Conservation (phyloP, 2,113 vertebrate species). For the Rhadina sibilatrix region DNA sequence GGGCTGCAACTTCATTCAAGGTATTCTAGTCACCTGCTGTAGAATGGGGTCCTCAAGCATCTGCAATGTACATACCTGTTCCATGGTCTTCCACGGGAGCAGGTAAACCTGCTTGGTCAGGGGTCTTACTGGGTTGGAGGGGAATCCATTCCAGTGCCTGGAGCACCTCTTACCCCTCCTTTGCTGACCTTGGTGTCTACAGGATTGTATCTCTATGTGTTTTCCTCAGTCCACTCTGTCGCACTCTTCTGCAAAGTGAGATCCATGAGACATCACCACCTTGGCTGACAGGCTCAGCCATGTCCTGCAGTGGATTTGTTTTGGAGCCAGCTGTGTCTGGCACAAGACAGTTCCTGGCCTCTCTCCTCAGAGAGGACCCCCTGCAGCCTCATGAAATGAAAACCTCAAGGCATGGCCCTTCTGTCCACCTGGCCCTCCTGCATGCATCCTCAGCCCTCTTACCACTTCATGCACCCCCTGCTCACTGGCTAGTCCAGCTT, state of each 20-base stretch:
- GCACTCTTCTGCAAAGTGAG: not conserved
- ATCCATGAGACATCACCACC: not conserved
- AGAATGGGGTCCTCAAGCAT: not conserved
- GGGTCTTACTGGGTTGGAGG: not conserved
- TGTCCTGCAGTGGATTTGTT: not conserved
- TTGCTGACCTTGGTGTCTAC: not conserved
- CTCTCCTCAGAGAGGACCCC: not conserved
- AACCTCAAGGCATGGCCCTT: fast-evolving
- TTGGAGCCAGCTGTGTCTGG: not conserved
- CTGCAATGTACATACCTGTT: not conserved
- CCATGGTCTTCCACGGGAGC: not conserved
- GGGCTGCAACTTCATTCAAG: not conserved
- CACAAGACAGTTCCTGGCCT: not conserved
- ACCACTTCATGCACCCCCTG: not conserved
- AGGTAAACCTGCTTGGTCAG: not conserved
- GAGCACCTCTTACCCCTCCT: not conserved
- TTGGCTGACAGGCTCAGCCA: not conserved
- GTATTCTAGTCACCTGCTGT: not conserved
- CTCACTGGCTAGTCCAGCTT: not conserved
- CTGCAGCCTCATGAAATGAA: not conserved
- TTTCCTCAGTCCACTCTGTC: not conserved
- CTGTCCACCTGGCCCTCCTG: not conserved
- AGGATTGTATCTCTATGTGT: not conserved
- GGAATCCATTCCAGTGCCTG: not conserved
- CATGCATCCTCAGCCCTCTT: not conserved